A percentile compares a stretch with the other conserved stretches of the same genome.
Evolutionary conservation across 2,888 invertebrate species (phyloP).

Genomic region (Gastracanthus pulcherrimus): DNA sequence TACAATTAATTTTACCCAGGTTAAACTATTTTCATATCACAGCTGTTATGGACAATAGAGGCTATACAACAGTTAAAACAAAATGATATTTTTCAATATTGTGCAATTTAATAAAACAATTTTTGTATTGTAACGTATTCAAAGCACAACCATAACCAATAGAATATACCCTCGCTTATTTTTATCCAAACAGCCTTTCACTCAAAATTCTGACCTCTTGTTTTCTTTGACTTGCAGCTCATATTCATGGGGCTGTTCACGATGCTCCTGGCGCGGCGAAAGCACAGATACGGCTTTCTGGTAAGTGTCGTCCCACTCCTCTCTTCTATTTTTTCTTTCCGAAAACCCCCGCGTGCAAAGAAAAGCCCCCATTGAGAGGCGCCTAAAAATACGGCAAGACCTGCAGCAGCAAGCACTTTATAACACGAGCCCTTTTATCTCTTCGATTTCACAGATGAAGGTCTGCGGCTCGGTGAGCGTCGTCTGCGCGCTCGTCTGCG

Average conservation of each 20-base stretch:
- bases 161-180: too few species aligned
- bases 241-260: conserved; percentile 92
- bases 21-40: too few species aligned
- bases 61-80: too few species aligned
- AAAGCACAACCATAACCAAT: too few species aligned
- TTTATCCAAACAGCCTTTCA: not conserved
- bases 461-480: conserved; percentile 92
- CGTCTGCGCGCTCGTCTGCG: conserved; percentile 91
- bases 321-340: not conserved
- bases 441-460: conserved; percentile 84
- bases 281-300: conserved; percentile 92
- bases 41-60: too few species aligned
- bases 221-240: conserved; percentile 80
- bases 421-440: conserved; percentile 30
- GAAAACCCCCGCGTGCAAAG: not conserved
- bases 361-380: not conserved
- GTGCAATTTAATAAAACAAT: too few species aligned
- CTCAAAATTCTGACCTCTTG: not conserved
- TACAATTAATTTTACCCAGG: too few species aligned
- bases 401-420: too few species aligned
- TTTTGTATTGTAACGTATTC: too few species aligned
- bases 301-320: conserved; percentile 79
- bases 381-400: conserved; percentile 34
- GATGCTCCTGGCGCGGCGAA: conserved; percentile 89
- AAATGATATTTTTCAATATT: too few species aligned